phyloP scores from a whole-genome alignment of 2,888 invertebrate genomes.

The Dolichopus griseipennis region DNA sequence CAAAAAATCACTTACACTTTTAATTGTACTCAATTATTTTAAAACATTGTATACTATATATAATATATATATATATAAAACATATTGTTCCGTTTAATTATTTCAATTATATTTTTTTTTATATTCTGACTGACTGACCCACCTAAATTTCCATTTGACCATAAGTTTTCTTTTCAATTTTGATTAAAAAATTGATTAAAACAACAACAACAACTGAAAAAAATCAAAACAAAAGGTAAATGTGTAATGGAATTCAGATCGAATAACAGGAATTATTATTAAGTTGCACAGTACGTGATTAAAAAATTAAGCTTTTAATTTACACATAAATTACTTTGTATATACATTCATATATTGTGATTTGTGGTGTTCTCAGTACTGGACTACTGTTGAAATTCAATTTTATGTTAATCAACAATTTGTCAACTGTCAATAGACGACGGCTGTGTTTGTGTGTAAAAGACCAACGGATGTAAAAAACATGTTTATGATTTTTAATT shows the following conservation, averaged over 20 bases:
- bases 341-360: too few relatives aligned
- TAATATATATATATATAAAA: too few relatives aligned
- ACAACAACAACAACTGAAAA: too few relatives aligned
- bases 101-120: background rate
- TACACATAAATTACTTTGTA: background rate
- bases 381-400: too few relatives aligned
- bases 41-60: too few relatives aligned
- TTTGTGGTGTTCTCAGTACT: too few relatives aligned
- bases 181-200: too few relatives aligned
- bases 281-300: background rate
- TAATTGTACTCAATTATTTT: slow-evolving; percentile 2
- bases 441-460: background rate
- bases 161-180: background rate
- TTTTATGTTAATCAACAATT: too few relatives aligned
- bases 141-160: background rate
- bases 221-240: too few relatives aligned
- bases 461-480: slow-evolving; percentile 17
- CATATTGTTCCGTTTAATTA: background rate
- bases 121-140: background rate
- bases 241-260: slow-evolving; percentile 17
- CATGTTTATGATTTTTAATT: background rate
- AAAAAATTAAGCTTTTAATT: background rate
- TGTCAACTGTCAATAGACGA: too few relatives aligned
- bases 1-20: slow-evolving; percentile 17
- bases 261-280: slow-evolving; percentile 18